A percentile compares a stretch with the other conserved stretches of the same genome.
Conservation (phyloP, 2,113 vertebrate species). For the Aegypius monachus region DNA sequence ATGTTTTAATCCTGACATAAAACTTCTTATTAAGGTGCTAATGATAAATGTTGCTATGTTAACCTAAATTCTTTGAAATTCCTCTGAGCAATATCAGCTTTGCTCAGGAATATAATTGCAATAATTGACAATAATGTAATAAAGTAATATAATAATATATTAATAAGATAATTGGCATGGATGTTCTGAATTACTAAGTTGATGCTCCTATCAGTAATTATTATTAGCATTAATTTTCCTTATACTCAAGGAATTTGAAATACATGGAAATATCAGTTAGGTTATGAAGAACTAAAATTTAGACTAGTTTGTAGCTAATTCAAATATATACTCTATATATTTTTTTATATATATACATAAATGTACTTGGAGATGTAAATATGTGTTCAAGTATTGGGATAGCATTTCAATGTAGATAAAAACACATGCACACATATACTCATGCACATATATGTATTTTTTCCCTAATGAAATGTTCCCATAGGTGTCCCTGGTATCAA, state of each 20-base stretch:
- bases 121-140: constrained; percentile 1
- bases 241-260: not conserved
- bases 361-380: not conserved
- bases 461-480: not conserved
- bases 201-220: not conserved
- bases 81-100: not conserved
- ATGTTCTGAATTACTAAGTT: not conserved
- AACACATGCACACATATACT: not conserved
- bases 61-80: not conserved
- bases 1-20: not conserved
- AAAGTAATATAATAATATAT: not conserved
- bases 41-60: not conserved
- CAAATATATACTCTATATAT: not conserved
- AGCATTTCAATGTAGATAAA: not conserved
- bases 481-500: not conserved
- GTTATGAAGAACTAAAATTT: not conserved
- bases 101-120: not conserved
- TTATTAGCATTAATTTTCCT: not conserved
- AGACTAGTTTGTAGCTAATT: not conserved
- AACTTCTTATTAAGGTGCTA: not conserved
- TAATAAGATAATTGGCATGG: not conserved
- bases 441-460: not conserved
- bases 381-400: not conserved
- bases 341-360: not conserved
- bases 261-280: not conserved